phyloP scores from a whole-genome alignment of 2,888 invertebrate genomes.

The Eupithecia tripunctaria region DNA sequence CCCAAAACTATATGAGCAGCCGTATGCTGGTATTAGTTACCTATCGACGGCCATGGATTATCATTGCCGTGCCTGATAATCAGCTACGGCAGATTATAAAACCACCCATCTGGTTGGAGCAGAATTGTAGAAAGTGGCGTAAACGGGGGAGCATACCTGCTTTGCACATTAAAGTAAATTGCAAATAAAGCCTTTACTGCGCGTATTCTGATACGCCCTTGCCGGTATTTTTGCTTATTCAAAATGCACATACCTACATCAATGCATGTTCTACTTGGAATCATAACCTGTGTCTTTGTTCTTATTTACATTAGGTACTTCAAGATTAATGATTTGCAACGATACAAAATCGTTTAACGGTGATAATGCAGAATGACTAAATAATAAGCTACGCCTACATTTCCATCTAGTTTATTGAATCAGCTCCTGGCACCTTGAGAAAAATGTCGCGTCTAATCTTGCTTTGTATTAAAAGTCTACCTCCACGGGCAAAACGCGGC shows the following conservation, averaged over 20 bases:
- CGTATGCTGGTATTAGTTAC: background rate
- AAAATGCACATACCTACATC: background rate
- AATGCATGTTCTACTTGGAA: background rate
- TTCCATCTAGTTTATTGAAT: slow-evolving; percentile 28
- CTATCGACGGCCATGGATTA: background rate
- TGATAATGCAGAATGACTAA: slow-evolving; percentile 33
- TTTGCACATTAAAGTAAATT: background rate
- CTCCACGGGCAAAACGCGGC: background rate
- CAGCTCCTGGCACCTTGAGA: slow-evolving; percentile 6
- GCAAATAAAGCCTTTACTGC: background rate
- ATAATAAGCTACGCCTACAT: slow-evolving; percentile 35
- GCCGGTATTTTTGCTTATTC: background rate
- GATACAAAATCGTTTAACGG: slow-evolving; percentile 23
- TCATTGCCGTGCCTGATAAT: background rate
- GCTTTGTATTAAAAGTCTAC: slow-evolving; percentile 1
- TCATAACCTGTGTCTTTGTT: background rate
- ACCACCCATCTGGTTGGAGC: background rate
- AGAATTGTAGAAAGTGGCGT: background rate
- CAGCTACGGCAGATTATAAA: background rate
- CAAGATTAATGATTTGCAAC: slow-evolving; percentile 13
- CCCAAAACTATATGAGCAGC: background rate
- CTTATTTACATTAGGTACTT: slow-evolving; percentile 24
- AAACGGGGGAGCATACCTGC: background rate
- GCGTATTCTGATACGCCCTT: background rate
- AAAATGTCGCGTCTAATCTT: background rate